These are phyloP conservation scores for Dysidea cf. avara DNA, from an alignment of 37 sponge, comb jelly and placozoan species.

Conservation along the genomic window DNA sequence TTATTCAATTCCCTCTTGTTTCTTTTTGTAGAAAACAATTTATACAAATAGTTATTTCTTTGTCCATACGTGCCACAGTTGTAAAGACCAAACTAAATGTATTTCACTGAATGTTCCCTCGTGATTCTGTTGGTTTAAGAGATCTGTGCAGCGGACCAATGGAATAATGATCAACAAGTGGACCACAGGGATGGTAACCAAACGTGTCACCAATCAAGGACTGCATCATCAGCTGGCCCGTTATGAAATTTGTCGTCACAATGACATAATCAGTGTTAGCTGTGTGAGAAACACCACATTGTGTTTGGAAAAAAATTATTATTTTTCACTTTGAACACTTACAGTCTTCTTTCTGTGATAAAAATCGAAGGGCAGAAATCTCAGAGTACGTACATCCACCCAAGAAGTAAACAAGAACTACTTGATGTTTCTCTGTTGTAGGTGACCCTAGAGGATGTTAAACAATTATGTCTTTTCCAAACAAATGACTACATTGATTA, in stretches of 20 bases:
- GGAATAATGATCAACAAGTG: too few relatives aligned
- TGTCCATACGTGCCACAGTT: too few relatives aligned
- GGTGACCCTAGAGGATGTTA: conserved; percentile 21
- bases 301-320: not conserved
- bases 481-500: too few relatives aligned
- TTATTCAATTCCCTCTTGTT: too few relatives aligned
- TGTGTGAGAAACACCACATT: not conserved
- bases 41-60: too few relatives aligned
- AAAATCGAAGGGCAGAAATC: conserved; percentile 90
- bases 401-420: conserved; percentile 90
- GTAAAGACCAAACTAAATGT: too few relatives aligned
- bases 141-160: too few relatives aligned
- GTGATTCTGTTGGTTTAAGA: too few relatives aligned
- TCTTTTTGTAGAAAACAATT: too few relatives aligned
- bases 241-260: conserved; percentile 26
- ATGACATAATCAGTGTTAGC: conserved; percentile 25
- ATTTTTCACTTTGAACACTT: not conserved
- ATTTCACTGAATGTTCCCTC: too few relatives aligned
- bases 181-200: too few relatives aligned
- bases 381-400: conserved; percentile 96
- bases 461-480: not conserved
- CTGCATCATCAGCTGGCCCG: not conserved
- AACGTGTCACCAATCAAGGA: too few relatives aligned
- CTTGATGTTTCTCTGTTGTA: conserved; percentile 48
- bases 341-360: conserved; percentile 82